Conservation (phyloP, 2,888 invertebrate genomes). For the Drosophila macrospina region DNA sequence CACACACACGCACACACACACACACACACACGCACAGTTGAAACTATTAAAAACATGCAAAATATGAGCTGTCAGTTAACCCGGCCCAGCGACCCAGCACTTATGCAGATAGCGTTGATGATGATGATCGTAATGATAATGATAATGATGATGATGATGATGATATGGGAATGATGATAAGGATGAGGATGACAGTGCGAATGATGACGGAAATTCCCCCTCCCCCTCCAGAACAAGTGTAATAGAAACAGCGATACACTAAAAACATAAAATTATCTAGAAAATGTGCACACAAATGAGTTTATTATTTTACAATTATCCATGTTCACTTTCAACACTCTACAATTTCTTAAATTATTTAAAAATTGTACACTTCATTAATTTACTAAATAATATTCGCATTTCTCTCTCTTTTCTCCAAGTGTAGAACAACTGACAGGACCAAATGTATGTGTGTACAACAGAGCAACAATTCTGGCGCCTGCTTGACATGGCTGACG, state of each 20-base stretch:
- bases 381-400: not conserved
- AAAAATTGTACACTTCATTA: not conserved
- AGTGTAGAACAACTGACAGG: slow-evolving; percentile 33
- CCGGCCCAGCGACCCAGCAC: slow-evolving; percentile 45
- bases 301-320: not conserved
- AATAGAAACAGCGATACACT: slow-evolving; percentile 4
- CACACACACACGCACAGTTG: slow-evolving; percentile 22
- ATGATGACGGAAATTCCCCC: slow-evolving; percentile 14
- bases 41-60: slow-evolving; percentile 68
- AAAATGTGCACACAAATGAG: not conserved
- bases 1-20: slow-evolving; percentile 6
- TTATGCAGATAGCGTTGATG: slow-evolving; percentile 67
- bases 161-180: slow-evolving; percentile 10
- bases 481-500: slow-evolving; percentile 57
- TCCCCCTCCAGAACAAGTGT: not conserved
- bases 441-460: too few species aligned
- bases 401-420: not conserved
- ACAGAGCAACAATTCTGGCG: slow-evolving; percentile 66
- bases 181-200: slow-evolving; percentile 31
- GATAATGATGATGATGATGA: slow-evolving; percentile 41
- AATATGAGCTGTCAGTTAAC: slow-evolving; percentile 69
- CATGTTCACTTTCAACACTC: not conserved
- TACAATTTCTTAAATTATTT: too few species aligned
- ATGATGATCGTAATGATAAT: slow-evolving; percentile 36
- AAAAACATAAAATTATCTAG: not conserved